Evolutionary conservation across 2,113 vertebrate species (phyloP).

Genomic region (Lasiurus cinereus): DNA sequence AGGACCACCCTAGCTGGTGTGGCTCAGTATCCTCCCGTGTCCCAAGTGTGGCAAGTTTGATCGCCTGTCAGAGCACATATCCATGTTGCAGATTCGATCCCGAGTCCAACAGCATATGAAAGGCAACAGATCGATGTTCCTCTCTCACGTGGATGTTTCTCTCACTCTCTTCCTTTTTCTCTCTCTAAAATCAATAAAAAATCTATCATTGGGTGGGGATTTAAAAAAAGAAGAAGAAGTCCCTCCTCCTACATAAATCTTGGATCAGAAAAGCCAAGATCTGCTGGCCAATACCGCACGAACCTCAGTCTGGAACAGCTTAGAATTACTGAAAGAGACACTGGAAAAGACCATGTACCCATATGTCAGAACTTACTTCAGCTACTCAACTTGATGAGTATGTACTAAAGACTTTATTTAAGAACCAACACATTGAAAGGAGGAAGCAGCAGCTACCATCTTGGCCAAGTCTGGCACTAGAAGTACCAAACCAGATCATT

Average conservation of each 20-base stretch:
- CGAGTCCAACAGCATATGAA: neutral
- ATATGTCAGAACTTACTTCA: neutral
- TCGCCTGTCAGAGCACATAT: neutral
- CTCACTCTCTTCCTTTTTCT: neutral
- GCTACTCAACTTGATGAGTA: neutral
- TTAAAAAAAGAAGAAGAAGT: no score
- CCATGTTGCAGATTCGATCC: neutral
- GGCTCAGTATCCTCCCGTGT: neutral
- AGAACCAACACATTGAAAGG: constrained; percentile 15
- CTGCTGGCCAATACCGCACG: neutral
- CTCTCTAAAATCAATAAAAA: neutral
- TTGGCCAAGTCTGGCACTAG: neutral
- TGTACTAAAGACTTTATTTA: constrained; percentile 54
- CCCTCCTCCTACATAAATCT: neutral
- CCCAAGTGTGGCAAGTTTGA: neutral
- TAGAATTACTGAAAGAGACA: neutral
- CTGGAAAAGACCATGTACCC: neutral
- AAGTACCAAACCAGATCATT: accelerated
- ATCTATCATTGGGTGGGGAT: neutral
- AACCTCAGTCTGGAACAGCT: neutral
- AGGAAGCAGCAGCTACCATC: neutral
- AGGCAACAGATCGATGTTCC: neutral
- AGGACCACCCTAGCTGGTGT: neutral
- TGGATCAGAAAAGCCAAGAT: neutral
- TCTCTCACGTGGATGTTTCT: neutral